Evolutionary conservation across 2,888 invertebrate genomes (phyloP).

Genomic region (Lithodes maja): DNA sequence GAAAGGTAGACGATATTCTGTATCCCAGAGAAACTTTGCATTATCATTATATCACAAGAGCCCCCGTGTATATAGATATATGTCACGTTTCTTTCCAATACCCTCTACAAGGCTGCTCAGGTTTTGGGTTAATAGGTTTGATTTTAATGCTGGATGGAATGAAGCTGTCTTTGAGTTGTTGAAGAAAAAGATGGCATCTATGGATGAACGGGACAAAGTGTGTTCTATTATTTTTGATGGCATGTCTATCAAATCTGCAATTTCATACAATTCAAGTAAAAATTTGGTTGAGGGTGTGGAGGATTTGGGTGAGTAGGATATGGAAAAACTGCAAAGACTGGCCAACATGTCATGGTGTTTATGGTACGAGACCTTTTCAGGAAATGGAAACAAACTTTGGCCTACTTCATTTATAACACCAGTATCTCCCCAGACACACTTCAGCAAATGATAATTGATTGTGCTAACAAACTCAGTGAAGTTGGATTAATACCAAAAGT

Average conservation of each 20-base stretch:
- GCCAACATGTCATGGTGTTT: conserved; percentile 25
- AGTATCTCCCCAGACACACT: not conserved
- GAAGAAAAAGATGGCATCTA: not conserved
- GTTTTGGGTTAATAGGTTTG: not conserved
- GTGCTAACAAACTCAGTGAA: not conserved
- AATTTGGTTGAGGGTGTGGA: conserved; percentile 11
- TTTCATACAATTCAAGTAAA: conserved; percentile 7
- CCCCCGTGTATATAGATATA: conserved; percentile 1
- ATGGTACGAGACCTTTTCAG: not conserved
- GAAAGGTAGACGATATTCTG: not conserved
- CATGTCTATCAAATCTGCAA: not conserved
- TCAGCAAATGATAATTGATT: conserved; percentile 8
- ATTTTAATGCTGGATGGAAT: conserved; percentile 15
- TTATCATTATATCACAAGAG: conserved; percentile 1
- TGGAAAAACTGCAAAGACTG: conserved; percentile 3
- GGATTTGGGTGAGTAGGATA: conserved; percentile 22
- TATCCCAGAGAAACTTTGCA: conserved; percentile 7
- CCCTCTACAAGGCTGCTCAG: not conserved
- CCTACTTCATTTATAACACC: not conserved
- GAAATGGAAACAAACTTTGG: conserved; percentile 17
- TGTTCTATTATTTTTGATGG: conserved; percentile 20
- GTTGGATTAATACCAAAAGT: not conserved
- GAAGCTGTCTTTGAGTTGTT: conserved; percentile 11
- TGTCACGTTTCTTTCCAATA: not conserved
- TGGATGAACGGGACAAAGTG: conserved; percentile 7